Percentiles rank a stretch among this genome's conserved stretches.
Conservation (phyloP, 2,113 vertebrate species). For the Erinaceus europaeus region DNA sequence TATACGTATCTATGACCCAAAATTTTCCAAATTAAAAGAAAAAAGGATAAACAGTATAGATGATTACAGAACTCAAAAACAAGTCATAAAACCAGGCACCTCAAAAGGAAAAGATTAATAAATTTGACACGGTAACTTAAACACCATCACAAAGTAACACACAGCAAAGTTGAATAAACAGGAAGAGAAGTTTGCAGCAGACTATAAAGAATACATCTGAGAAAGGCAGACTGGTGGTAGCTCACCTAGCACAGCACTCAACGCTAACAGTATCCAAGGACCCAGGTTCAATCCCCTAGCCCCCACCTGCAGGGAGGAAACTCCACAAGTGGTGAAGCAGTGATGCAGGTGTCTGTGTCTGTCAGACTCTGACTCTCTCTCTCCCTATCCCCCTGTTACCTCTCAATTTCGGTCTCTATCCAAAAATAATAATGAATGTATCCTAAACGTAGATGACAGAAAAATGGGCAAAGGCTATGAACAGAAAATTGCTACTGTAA, state of each 20-base stretch:
- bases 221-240: neutral
- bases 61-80: neutral
- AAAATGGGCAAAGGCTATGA: neutral
- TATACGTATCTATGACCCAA: no score
- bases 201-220: neutral
- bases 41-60: neutral
- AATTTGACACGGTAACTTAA: neutral
- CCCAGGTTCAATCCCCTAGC: no score
- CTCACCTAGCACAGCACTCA: no score
- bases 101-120: conserved; percentile 13
- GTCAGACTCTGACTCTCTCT: no score
- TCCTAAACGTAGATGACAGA: neutral
- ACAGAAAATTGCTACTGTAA: neutral
- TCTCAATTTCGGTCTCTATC: no score
- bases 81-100: neutral
- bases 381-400: no score
- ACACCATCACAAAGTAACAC: neutral
- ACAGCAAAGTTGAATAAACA: neutral
- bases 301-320: no score
- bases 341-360: no score
- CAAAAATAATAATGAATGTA: no score
- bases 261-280: no score
- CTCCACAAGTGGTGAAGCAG: no score
- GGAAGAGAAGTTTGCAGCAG: neutral
- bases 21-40: no score